Evolutionary conservation across 2,797 vertebrate species (phyloP), one percentile per base, ranked within the genome.

Genomic region (Sebastes steindachneri): DNA sequence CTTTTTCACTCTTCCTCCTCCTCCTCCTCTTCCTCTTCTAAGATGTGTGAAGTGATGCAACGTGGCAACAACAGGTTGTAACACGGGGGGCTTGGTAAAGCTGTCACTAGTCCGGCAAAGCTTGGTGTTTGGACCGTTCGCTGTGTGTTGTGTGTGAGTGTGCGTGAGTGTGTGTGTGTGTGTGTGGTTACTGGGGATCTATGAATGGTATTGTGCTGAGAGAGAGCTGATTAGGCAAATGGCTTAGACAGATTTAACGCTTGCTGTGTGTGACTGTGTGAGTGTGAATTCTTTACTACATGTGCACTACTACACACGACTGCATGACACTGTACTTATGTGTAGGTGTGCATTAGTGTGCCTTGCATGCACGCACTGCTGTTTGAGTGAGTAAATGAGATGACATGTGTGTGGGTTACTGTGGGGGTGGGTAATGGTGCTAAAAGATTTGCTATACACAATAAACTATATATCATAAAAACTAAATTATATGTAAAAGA

Each of bases 41-140:
- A 87, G 86, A 93, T 80, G 83, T 87, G 84, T 90, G 73, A 90
- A 90, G 89, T 95, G 94, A 95, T 90, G 93, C 92, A 94, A 95
- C 41, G 79, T 86, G 79, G 83, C 76, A 86, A 93, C 91, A 94
- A 92, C 93, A 94, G 92, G 93, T 93, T 94, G 92, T 92, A 94
- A 95, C 83, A 84, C 41, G 1, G 80, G 84, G 84, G 89, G 69
- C 60, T 82, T 14, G 45, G 55, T 88, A 73, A 86, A 90, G 73
- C 86, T 69, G 83, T 64, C 81, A 83, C 79, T 79, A 87, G 78
- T 75, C 75, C 28, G 2, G 76, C 70, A 75, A 83, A 83, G 54
- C 45, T 64, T 26, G 9, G 10, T 21, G 73, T 77, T 73, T 69
- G 71, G 79, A 72, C 69, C 58, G 71, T 59, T 35, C 6, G 2